Percentiles rank a stretch among this genome's conserved stretches.
These are phyloP conservation scores for Drosophila bocki DNA, from an alignment of 1,140 invertebrate species.

Conservation along the genomic window DNA sequence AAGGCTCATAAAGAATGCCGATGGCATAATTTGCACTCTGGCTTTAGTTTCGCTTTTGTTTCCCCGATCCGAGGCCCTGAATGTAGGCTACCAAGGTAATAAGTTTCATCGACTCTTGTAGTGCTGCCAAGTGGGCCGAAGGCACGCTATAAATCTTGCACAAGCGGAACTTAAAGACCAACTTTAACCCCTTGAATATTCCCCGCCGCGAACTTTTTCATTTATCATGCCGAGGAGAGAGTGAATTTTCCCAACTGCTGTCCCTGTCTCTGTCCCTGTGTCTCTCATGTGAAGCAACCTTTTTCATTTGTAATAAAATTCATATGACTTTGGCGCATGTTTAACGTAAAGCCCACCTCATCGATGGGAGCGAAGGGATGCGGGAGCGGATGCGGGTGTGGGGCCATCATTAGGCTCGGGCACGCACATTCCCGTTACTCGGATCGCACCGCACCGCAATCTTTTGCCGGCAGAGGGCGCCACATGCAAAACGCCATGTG, in stretches of 20 bases:
- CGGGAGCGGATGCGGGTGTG: not conserved
- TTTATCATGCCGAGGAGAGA: constrained; percentile 50
- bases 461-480: constrained; percentile 25
- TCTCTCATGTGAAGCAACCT: constrained; percentile 54
- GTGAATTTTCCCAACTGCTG: constrained; percentile 22
- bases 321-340: constrained; percentile 80
- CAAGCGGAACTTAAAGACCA: constrained; percentile 26
- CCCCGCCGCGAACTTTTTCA: constrained; percentile 37
- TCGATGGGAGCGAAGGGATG: constrained; percentile 14
- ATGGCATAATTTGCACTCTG: constrained; percentile 71
- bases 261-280: not conserved
- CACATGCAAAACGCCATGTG: constrained; percentile 80
- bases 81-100: constrained; percentile 71
- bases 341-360: constrained; percentile 57
- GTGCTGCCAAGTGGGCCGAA: constrained; percentile 57
- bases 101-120: constrained; percentile 50
- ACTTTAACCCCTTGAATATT: constrained; percentile 61
- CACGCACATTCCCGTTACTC: constrained; percentile 66
- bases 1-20: constrained; percentile 71
- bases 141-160: constrained; percentile 59
- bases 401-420: constrained; percentile 74
- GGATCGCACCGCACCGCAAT: not conserved
- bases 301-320: constrained; percentile 81
- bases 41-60: constrained; percentile 49
- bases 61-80: constrained; percentile 25